These are phyloP conservation scores for Eretmocerus hayati DNA, from an alignment of 2,888 invertebrate species.

Conservation along the genomic window DNA sequence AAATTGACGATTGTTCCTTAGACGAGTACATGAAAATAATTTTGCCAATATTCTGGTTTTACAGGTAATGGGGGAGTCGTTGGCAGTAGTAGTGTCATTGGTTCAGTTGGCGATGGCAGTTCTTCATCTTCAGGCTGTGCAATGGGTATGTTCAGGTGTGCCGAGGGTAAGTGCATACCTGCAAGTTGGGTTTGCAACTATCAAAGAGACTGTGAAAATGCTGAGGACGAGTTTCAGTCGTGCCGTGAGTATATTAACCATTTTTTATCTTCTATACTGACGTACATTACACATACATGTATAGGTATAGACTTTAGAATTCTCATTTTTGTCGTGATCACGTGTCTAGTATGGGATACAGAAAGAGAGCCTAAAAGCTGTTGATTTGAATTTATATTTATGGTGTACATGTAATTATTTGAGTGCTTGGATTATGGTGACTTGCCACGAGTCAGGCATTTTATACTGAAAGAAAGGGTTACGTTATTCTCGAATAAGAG, in stretches of 20 bases:
- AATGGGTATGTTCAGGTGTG: slow-evolving; percentile 73
- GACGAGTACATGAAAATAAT: neutral
- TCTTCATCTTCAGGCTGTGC: slow-evolving; percentile 53
- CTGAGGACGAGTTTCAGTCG: slow-evolving; percentile 83
- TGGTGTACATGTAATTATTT: too few species aligned
- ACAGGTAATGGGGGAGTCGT: slow-evolving; percentile 1
- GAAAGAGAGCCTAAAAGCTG: too few species aligned
- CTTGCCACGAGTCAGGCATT: too few species aligned
- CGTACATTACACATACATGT: too few species aligned
- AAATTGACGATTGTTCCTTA: neutral
- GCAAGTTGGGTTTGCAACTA: slow-evolving; percentile 86
- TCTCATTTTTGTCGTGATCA: neutral
- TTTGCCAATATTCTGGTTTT: neutral
- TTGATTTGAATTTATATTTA: too few species aligned
- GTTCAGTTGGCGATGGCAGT: slow-evolving; percentile 7
- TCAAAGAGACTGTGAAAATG: slow-evolving; percentile 87
- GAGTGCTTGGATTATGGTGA: too few species aligned
- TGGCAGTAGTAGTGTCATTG: slow-evolving; percentile 8
- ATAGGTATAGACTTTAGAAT: neutral
- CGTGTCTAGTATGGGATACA: too few species aligned
- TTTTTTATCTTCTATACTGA: neutral
- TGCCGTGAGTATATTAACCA: slow-evolving; percentile 75
- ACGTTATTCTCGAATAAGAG: too few species aligned
- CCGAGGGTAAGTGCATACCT: slow-evolving; percentile 82
- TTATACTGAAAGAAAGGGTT: too few species aligned